phyloP scores from a whole-genome alignment of 2,888 invertebrate species.

The Mystacides longicornis region DNA sequence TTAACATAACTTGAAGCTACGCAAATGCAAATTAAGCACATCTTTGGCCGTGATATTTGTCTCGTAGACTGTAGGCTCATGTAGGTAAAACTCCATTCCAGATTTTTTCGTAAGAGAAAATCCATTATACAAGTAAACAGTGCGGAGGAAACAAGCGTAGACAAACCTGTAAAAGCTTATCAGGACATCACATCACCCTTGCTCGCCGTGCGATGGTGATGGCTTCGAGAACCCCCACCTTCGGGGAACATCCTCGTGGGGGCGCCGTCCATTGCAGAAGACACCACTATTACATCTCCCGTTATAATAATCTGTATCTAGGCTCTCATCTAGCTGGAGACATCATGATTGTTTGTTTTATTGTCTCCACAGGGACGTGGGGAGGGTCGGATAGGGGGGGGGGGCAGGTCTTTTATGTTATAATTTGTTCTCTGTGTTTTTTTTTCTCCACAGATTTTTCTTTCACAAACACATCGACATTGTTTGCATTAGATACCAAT shows the following conservation, averaged over 20 bases:
- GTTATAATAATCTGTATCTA: neutral
- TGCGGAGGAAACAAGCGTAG: conserved; percentile 11
- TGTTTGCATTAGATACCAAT: too few species aligned
- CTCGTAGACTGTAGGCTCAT: too few species aligned
- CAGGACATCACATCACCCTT: conserved; percentile 16
- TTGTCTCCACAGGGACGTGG: too few species aligned
- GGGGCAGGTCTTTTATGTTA: neutral
- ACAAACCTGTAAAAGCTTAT: conserved; percentile 20
- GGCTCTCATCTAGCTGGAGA: neutral
- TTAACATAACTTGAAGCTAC: too few species aligned
- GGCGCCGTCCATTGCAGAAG: neutral
- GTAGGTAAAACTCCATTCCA: too few species aligned
- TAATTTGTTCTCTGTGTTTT: neutral
- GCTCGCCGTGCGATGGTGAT: neutral
- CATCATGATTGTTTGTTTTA: neutral
- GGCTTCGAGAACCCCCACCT: neutral
- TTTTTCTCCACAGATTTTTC: conserved; percentile 2
- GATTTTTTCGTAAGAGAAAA: neutral
- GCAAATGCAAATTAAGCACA: too few species aligned
- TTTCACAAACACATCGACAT: neutral
- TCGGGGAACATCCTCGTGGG: neutral
- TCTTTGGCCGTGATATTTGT: too few species aligned
- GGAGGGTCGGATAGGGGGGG: too few species aligned
- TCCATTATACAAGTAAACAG: conserved; percentile 4
- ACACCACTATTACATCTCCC: neutral